Evolutionary conservation across 2,888 invertebrate genomes (phyloP), one percentile per base, ranked within the genome.

Genomic region (Eucera pruinosa): DNA sequence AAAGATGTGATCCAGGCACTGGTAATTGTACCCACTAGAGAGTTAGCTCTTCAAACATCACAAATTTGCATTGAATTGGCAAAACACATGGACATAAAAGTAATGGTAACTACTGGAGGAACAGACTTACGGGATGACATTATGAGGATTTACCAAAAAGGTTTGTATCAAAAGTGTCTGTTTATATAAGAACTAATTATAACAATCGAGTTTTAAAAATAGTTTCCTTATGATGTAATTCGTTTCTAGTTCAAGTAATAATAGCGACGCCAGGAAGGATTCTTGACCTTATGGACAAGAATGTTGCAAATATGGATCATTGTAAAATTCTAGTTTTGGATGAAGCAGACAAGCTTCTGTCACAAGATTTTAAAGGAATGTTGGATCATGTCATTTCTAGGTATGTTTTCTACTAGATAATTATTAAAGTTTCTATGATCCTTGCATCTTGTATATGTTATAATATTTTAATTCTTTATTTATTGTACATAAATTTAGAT

Each of bases 71-170:
- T 99, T 93, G 99, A 99, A 93, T 94, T 99, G 90, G 97, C 98
- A 84, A 99, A 99, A 93, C 99, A 99, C 93, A 95, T 99, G 94
- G 96, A 97, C 92, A 96, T 98, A 90, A 97, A 98, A 93, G 98
- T 99, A 86, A 99, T 99, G 99, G 99, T 99, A 82, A 99, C 99
- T 89, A 99, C 99, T 86, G 99, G 99, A 92, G 99, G 99, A 89
- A 99, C 99, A 87, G 97, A 97, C 93, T 94, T 97, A 90, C 96
- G 98, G 92, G 99, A 99, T 93, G 99, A 99, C 93, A 99, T 99
- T 93, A 98, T 99, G 97, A 96, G 99, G 93, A 97, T 99, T 93
- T 98, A 98, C 94, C 98, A 99, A 93, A 98, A 98, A 95, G 97
- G 97, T 97, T 92, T 92, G 91, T 70, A 65, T 18, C n/a, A 2